Percentiles rank a stretch among this genome's conserved stretches.
These are phyloP conservation scores for Gasterosteus nipponicus DNA, from an alignment of 2,113 vertebrate species.

Conservation along the genomic window DNA sequence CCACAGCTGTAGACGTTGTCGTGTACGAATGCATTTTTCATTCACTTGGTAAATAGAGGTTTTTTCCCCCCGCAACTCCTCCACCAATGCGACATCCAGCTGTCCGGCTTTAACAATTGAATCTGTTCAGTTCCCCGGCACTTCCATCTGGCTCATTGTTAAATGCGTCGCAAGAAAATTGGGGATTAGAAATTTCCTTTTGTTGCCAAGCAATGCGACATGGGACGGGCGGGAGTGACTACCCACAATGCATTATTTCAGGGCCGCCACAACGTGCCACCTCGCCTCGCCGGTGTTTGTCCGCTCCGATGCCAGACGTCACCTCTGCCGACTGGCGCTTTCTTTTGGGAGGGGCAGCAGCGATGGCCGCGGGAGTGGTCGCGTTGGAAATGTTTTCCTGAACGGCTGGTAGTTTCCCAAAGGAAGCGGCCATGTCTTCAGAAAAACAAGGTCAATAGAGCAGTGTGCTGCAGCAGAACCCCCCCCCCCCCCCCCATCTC, in stretches of 20 bases:
- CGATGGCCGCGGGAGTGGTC: constrained; percentile 18
- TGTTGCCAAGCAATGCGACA: constrained; percentile 3
- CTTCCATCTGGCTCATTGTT: background rate
- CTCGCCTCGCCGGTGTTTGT: constrained; percentile 45
- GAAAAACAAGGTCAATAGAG: constrained; percentile 22
- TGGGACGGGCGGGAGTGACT: constrained; percentile 5
- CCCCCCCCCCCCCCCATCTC: background rate
- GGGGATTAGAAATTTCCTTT: constrained; percentile 4
- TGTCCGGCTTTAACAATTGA: background rate
- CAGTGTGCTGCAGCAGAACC: constrained; percentile 15
- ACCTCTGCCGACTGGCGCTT: constrained; percentile 16
- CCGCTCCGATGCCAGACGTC: constrained; percentile 35
- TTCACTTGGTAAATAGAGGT: background rate
- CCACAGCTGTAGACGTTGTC: background rate
- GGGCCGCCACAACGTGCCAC: background rate
- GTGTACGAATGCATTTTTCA: background rate
- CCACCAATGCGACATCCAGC: constrained; percentile 5
- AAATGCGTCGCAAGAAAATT: background rate
- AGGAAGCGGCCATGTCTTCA: constrained; percentile 31
- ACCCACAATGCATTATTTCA: constrained; percentile 35
- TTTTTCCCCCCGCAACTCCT: background rate
- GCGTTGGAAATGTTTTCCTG: constrained; percentile 8
- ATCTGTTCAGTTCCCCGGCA: background rate
- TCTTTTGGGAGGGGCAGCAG: background rate
- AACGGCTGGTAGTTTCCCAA: constrained; percentile 29